These are phyloP conservation scores for Microctenopoma stevenorrisi DNA, from an alignment of 2,797 vertebrate species.

Conservation along the genomic window DNA sequence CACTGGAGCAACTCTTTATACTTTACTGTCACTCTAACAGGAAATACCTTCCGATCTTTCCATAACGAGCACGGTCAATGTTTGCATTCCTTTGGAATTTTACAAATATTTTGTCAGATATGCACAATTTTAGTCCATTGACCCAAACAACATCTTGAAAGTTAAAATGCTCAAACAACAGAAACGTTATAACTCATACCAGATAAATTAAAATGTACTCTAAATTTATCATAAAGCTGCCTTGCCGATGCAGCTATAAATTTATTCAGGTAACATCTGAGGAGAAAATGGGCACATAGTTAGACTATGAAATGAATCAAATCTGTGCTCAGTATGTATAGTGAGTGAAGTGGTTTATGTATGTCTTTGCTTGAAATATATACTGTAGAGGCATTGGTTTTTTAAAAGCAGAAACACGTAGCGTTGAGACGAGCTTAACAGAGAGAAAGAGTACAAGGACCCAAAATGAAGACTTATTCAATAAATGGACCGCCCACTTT, in stretches of 20 bases:
- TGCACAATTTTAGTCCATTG: background rate
- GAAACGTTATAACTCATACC: background rate
- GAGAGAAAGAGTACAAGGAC: constrained; percentile 13
- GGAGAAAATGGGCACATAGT: background rate
- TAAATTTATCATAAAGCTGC: background rate
- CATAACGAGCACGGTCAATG: background rate
- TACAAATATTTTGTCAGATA: background rate
- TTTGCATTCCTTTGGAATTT: background rate
- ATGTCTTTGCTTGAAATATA: background rate
- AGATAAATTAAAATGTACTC: background rate
- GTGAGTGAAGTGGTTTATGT: background rate
- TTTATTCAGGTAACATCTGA: background rate
- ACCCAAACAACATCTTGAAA: background rate
- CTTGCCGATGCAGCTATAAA: background rate
- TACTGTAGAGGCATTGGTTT: background rate
- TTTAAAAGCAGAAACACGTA: constrained; percentile 22
- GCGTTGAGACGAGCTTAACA: constrained; percentile 28
- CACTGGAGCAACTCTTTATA: constrained; percentile 14
- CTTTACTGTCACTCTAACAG: background rate
- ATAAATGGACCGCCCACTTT: constrained; percentile 53
- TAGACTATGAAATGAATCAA: background rate
- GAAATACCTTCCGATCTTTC: background rate
- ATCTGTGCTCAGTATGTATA: background rate
- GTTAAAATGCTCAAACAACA: background rate
- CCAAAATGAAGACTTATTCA: constrained; percentile 71